A percentile compares a stretch with the other conserved stretches of the same genome.
These are phyloP conservation scores for Trididemnum nubilum DNA, from an alignment of 23 tunicate genomes.

Conservation along the genomic window DNA sequence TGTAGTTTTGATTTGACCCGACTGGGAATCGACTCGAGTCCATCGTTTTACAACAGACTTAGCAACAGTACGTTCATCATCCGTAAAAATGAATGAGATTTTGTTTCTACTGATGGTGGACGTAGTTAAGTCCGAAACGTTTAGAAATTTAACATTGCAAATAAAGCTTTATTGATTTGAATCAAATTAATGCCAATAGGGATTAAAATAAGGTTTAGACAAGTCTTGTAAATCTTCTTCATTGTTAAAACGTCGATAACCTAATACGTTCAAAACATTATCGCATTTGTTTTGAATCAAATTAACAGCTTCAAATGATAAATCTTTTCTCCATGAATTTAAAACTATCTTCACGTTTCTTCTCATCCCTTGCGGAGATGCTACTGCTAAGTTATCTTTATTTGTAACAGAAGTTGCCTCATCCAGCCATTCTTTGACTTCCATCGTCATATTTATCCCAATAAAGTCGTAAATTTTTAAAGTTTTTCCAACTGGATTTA, in stretches of 20 bases:
- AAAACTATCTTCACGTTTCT: background rate
- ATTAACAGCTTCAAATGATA: conserved; percentile 15
- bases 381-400: background rate
- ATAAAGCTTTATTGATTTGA: too few species aligned
- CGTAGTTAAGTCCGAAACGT: too few species aligned
- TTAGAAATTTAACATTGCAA: too few species aligned
- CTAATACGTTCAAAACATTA: background rate
- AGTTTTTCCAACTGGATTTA: background rate
- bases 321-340: background rate
- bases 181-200: too few species aligned
- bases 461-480: conserved; percentile 26
- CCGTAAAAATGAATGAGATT: too few species aligned
- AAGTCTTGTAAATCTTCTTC: background rate
- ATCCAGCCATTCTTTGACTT: background rate
- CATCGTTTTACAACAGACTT: too few species aligned
- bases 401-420: background rate
- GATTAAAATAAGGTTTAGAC: conserved; percentile 7
- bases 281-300: conserved; percentile 16
- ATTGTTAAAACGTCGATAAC: conserved; percentile 2
- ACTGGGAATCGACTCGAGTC: too few species aligned
- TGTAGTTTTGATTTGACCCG: too few species aligned
- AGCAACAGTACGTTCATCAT: too few species aligned
- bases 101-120: too few species aligned
- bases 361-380: background rate
- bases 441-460: background rate